Percentiles rank a stretch among this genome's conserved stretches.
Conservation (phyloP, 1,140 invertebrate species). For the Drosophila pallidifrons region DNA sequence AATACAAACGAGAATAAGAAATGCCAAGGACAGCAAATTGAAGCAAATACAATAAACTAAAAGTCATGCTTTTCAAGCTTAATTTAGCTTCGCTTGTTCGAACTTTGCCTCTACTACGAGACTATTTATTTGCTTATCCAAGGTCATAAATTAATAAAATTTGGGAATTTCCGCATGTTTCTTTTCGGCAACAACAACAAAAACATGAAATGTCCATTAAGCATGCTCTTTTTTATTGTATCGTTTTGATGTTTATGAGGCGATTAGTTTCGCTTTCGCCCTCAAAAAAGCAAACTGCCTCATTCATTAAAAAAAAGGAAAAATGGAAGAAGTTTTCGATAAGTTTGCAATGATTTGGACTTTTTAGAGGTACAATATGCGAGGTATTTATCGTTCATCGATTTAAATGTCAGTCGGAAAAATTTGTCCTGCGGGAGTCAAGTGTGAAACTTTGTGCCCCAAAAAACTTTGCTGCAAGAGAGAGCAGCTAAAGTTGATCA, state of each 20-base stretch:
- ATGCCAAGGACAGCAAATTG: neutral
- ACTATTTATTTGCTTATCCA: slow-evolving; percentile 20
- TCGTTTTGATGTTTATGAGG: slow-evolving; percentile 29
- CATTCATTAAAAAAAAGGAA: slow-evolving; percentile 50
- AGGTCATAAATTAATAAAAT: slow-evolving; percentile 36
- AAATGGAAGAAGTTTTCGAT: slow-evolving; percentile 27
- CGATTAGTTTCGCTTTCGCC: slow-evolving; percentile 23
- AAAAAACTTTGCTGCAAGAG: slow-evolving; percentile 48
- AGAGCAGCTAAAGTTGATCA: slow-evolving; percentile 64
- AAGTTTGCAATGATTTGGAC: slow-evolving; percentile 65
- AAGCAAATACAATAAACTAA: neutral
- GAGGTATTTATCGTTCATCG: slow-evolving; percentile 76
- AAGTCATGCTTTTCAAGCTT: neutral
- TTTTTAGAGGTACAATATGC: slow-evolving; percentile 52
- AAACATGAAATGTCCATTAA: slow-evolving; percentile 59
- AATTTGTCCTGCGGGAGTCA: slow-evolving; percentile 71
- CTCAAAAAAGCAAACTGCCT: slow-evolving; percentile 47
- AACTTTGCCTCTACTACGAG: neutral
- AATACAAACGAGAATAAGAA: neutral
- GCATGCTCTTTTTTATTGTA: slow-evolving; percentile 30
- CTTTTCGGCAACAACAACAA: neutral
- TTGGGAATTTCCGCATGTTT: slow-evolving; percentile 36
- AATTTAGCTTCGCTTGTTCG: neutral
- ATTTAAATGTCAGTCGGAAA: slow-evolving; percentile 72
- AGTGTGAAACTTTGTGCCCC: slow-evolving; percentile 73